These are phyloP conservation scores for Eulacestoma nigropectus DNA, from an alignment of 2,113 vertebrate genomes.

Conservation along the genomic window DNA sequence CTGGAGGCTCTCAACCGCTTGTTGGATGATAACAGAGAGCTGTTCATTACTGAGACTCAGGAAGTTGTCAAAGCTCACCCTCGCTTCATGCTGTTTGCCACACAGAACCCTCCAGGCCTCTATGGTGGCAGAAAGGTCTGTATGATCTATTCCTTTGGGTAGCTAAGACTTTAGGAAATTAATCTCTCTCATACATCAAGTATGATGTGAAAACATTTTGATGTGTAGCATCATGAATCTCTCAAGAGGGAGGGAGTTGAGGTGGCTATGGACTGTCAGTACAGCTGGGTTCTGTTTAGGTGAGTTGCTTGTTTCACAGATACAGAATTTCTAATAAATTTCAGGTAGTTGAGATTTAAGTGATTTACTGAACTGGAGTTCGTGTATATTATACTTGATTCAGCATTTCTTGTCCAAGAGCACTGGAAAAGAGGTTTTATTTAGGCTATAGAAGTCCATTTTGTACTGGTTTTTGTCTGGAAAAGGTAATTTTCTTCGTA, in stretches of 20 bases:
- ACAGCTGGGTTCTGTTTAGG: background rate
- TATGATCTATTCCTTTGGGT: background rate
- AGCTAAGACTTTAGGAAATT: background rate
- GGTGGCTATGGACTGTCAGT: background rate
- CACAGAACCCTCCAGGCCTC: slow-evolving; percentile 95
- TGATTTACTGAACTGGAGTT: background rate
- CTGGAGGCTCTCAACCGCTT: slow-evolving; percentile 94
- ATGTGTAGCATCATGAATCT: background rate
- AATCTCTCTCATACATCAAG: rapidly evolving
- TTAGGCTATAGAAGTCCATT: background rate
- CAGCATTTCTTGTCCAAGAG: background rate
- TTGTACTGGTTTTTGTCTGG: background rate
- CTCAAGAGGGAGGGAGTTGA: background rate
- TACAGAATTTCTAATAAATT: background rate
- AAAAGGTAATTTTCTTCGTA: background rate
- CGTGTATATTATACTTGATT: background rate
- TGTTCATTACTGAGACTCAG: slow-evolving; percentile 93
- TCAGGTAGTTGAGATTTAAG: background rate
- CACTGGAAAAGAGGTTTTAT: background rate
- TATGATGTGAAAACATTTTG: background rate
- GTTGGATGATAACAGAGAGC: slow-evolving; percentile 94
- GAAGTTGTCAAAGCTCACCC: slow-evolving; percentile 93
- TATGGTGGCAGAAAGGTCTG: slow-evolving; percentile 95
- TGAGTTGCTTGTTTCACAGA: background rate
- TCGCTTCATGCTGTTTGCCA: slow-evolving; percentile 96